Conservation (phyloP, 2,797 vertebrate genomes). For the Ptychobarbus kaznakovi region DNA sequence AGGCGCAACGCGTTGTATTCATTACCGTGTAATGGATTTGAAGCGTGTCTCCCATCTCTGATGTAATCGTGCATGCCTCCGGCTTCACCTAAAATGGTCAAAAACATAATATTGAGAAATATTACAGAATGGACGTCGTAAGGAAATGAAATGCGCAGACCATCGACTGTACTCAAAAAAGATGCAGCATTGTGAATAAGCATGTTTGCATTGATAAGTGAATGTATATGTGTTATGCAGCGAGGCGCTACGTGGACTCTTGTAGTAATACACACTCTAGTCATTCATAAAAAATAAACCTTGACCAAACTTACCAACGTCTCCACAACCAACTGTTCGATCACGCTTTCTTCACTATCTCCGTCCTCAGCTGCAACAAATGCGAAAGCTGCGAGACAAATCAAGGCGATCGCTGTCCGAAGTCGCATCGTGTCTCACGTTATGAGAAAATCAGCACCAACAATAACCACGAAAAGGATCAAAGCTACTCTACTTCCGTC, state of each 20-base stretch:
- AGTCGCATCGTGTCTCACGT: constrained; percentile 67
- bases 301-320: constrained; percentile 75
- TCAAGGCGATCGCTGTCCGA: constrained; percentile 57
- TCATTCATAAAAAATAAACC: constrained; percentile 31
- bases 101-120: constrained; percentile 11
- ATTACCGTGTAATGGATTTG: constrained; percentile 94
- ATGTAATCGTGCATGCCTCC: constrained; percentile 83
- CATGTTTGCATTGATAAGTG: background rate
- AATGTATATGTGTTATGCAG: background rate
- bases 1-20: background rate
- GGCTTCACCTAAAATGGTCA: constrained; percentile 79
- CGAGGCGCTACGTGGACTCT: constrained; percentile 45
- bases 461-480: constrained; percentile 29
- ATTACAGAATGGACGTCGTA: background rate
- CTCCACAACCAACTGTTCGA: constrained; percentile 78
- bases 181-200: background rate
- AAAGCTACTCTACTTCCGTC: constrained; percentile 65
- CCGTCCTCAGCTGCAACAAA: constrained; percentile 61
- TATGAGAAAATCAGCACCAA: constrained; percentile 31
- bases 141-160: background rate
- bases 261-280: constrained; percentile 29
- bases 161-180: background rate
- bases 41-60: constrained; percentile 88
- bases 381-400: constrained; percentile 67
- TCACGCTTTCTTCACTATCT: constrained; percentile 51